Evolutionary conservation across 2,888 invertebrate species (phyloP).

Genomic region (Mesopsocus fuscifrons): DNA sequence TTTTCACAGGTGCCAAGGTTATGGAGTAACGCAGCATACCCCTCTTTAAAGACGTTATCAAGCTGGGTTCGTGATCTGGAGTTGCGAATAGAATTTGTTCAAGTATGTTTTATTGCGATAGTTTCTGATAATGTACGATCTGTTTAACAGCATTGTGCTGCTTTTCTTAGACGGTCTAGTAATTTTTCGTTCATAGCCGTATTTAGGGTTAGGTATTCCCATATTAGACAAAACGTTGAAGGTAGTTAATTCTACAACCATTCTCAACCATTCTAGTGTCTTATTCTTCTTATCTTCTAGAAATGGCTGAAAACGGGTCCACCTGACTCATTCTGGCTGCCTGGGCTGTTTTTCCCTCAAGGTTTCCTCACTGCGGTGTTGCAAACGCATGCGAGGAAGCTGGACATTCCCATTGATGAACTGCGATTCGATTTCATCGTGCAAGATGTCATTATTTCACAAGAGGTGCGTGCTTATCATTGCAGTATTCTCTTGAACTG

Average conservation of each 20-base stretch:
- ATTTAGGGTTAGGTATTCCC: too few relatives aligned
- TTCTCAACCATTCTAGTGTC: too few relatives aligned
- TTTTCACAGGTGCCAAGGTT: constrained; percentile 44
- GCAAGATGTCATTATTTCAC: too few relatives aligned
- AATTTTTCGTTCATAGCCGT: too few relatives aligned
- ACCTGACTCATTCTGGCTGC: constrained; percentile 76
- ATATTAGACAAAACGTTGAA: too few relatives aligned
- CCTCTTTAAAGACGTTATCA: constrained; percentile 70
- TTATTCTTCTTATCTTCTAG: constrained; percentile 31
- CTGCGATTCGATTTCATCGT: constrained; percentile 66
- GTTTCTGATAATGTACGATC: too few relatives aligned
- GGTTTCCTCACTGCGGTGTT: constrained; percentile 78
- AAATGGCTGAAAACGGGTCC: constrained; percentile 49
- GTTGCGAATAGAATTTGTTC: constrained; percentile 60
- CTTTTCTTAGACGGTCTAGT: too few relatives aligned
- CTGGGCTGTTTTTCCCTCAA: constrained; percentile 87
- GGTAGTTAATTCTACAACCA: too few relatives aligned
- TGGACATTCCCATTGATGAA: constrained; percentile 70
- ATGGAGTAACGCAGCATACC: constrained; percentile 66
- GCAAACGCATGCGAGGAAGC: constrained; percentile 74
- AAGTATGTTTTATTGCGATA: constrained; percentile 28
- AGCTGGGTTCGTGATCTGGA: constrained; percentile 73
- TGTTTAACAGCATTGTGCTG: too few relatives aligned
- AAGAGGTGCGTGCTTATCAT: too few relatives aligned
- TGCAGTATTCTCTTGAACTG: too few relatives aligned